Evolutionary conservation across 2,797 vertebrate genomes (phyloP).

Genomic region (Xyrichtys novacula): DNA sequence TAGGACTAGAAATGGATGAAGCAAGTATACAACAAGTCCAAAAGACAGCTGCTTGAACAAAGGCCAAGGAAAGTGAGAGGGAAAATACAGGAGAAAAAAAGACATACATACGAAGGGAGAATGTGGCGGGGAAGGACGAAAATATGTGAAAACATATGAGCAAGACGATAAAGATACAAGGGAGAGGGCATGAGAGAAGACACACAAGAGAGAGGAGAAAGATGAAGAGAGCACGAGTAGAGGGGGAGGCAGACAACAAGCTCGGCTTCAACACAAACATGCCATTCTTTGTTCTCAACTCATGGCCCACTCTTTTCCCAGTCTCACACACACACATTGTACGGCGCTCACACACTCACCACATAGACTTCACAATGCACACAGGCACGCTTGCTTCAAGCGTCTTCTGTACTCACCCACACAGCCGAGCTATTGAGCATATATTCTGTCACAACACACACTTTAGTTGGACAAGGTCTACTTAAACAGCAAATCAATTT

Average conservation of each 20-base stretch:
- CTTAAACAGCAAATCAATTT: conserved; percentile 24
- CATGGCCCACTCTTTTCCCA: conserved; percentile 51
- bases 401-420: conserved; percentile 43
- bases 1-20: background rate
- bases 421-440: conserved; percentile 31
- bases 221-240: conserved; percentile 15
- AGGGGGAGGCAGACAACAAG: conserved; percentile 47
- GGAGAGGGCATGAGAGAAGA: conserved; percentile 1
- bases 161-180: background rate
- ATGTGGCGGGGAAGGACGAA: background rate
- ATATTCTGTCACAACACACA: conserved; percentile 20
- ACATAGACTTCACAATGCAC: conserved; percentile 45
- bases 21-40: background rate
- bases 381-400: conserved; percentile 25
- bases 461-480: conserved; percentile 6
- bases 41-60: background rate
- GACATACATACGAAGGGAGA: background rate
- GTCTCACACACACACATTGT: conserved; percentile 17
- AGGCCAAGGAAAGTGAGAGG: background rate
- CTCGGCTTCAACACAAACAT: conserved; percentile 61
- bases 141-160: background rate
- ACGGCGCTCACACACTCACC: conserved; percentile 33
- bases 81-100: background rate
- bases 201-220: background rate
- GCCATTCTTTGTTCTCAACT: conserved; percentile 66